phyloP scores from a whole-genome alignment of 2,888 invertebrate genomes.

The Drosophila kanekoi region DNA sequence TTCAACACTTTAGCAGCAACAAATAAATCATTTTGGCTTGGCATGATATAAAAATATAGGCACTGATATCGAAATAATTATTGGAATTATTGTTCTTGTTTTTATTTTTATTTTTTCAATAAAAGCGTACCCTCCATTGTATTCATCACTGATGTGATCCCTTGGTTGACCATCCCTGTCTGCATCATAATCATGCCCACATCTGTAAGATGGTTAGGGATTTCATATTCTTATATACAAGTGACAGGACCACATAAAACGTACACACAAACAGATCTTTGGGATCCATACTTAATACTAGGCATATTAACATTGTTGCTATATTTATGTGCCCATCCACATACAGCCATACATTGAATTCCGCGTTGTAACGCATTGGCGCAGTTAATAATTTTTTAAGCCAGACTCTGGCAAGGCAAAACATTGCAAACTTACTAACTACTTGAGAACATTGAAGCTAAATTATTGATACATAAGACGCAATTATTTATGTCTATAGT shows the following conservation, averaged over 20 bases:
- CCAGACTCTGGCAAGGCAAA: slow-evolving; percentile 69
- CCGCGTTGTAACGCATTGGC: slow-evolving; percentile 21
- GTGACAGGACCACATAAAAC: slow-evolving; percentile 41
- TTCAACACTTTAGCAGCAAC: slow-evolving; percentile 77
- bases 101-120: slow-evolving; percentile 13
- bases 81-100: slow-evolving; percentile 27
- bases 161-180: slow-evolving; percentile 97
- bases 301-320: slow-evolving; percentile 12
- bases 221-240: slow-evolving; percentile 55
- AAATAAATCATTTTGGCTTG: slow-evolving; percentile 70
- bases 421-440: slow-evolving; percentile 71
- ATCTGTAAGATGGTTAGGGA: slow-evolving; percentile 88
- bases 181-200: slow-evolving; percentile 99
- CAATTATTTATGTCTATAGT: slow-evolving; percentile 39
- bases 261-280: slow-evolving; percentile 29
- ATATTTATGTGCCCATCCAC: slow-evolving; percentile 2
- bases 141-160: slow-evolving; percentile 89
- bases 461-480: slow-evolving; percentile 34
- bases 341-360: neutral
- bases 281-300: slow-evolving; percentile 52
- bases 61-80: slow-evolving; percentile 33
- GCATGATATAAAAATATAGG: slow-evolving; percentile 48
- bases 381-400: slow-evolving; percentile 44
- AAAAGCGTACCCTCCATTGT: slow-evolving; percentile 91
- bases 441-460: slow-evolving; percentile 75